Base-by-base conservation (phyloP, 2,797 vertebrate genomes). In the Pseudomugil tenellus region DNA sequence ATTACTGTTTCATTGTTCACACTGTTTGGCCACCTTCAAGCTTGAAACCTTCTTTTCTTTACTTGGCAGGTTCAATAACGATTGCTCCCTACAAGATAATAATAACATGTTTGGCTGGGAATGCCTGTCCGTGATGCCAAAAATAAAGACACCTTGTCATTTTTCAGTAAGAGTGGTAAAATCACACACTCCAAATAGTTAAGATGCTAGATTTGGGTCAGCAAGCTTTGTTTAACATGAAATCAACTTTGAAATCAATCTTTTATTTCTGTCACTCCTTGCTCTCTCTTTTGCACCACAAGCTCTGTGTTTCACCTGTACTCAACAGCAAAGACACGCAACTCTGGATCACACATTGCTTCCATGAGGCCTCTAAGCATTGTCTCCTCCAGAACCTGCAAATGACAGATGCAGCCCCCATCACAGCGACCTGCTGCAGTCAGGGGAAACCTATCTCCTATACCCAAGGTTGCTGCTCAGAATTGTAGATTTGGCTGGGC, bases 211-310 rank as follows among this genome's bases (percentile, higher is more conserved):
- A 75, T 55, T 61, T 29, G 13, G 63, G 32, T 29, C 37, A 25
- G 54, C 23, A 69, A 69, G 62, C 58, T 51, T 89, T 78, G 67
- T 88, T 80, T 61, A 53, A 67, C 58, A 57, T 19, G 17, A 73
- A 80, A 78, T 73, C 59, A 59, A 52, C 41, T 61, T 14, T 60
- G 80, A 69, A 61, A 35, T 74, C 69, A 60, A 76, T 68, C 80
- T 70, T 84, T 89, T 61, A 77, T 79, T 81, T 79, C 83, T 77
- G 67, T 84, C 85, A 79, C 69, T 88, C 74, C 81, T 81, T 86
- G 75, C 83, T 87, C 65, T 78, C 61, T 55, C 56, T 29, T 84
- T 74, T 67, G 11, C 34, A 4, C 84, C 59, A 79, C n/a, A n/a
- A n/a, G n/a, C n/a, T 73, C 69, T 53, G 53, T 64, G 70, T 78